Evolutionary conservation across 2,113 vertebrate genomes (phyloP).

Genomic region (Rafetus swinhoei): DNA sequence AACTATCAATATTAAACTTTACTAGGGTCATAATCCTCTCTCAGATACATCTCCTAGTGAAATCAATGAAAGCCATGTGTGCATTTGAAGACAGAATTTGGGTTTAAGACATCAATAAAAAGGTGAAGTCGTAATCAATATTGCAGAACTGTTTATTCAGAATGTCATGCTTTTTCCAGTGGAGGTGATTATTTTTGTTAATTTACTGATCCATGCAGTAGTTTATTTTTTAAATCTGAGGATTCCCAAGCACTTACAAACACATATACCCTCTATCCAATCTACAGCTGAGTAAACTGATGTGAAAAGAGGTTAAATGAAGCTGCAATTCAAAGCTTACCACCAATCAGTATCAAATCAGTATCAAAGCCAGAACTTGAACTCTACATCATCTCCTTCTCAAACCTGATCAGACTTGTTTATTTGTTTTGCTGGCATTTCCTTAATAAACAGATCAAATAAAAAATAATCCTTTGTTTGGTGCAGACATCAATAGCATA

Average conservation of each 20-base stretch:
- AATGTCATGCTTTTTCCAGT: not conserved
- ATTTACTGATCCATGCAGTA: not conserved
- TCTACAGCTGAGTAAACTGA: not conserved
- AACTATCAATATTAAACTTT: not conserved
- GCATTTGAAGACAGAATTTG: not conserved
- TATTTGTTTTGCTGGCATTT: constrained; percentile 35
- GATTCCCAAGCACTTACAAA: not conserved
- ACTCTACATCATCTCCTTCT: not conserved
- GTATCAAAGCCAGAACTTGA: not conserved
- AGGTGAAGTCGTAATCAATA: not conserved
- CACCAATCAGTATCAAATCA: not conserved
- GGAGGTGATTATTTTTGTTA: not conserved
- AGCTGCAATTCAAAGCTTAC: not conserved
- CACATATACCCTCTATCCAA: not conserved
- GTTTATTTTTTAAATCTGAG: not conserved
- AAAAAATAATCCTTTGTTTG: not conserved
- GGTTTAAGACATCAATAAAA: not conserved
- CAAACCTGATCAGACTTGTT: not conserved
- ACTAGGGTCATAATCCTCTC: not conserved
- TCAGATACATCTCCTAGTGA: too few species aligned
- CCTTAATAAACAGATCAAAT: constrained; percentile 9
- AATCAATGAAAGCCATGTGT: accelerated
- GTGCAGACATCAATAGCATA: not conserved
- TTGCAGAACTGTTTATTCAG: not conserved
- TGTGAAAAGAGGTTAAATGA: not conserved